Evolutionary conservation across 30 jellyfish, hydroid and myxozoan genomes (phyloP), one percentile per base, ranked within the genome.

Genomic region (Aurelia sp.): DNA sequence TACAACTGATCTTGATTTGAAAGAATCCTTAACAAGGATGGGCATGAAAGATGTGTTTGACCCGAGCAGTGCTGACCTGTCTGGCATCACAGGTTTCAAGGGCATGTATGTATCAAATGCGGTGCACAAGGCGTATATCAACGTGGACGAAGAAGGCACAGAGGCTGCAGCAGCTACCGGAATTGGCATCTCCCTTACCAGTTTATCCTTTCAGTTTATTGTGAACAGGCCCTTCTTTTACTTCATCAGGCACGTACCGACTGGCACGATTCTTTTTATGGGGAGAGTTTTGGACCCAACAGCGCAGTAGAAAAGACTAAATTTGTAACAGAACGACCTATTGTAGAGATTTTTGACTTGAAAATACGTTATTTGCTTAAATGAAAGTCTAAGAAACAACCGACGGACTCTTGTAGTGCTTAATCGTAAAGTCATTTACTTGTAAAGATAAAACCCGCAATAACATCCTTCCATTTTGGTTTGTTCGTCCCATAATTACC

Each of bases 141-240:
- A 63, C 12, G 96, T 88, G n/a, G 89, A 88, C 81, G 96, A 88
- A 59, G 88, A 79, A 62, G 96, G 96, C 68, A 88, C 96, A 2
- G 96, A 88, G 31, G 96, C 96, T 20, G 96, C 96, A 6, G 96
- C 91, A 19, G 96, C 96, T 0, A 88, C 96, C 6, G 96, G 92
- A 22, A 79, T 79, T 37, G 53, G 21, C 51, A 63, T 88, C 16
- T 70, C 33, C 20, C 50, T 66, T 6, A 44, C 69, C 44, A 52
- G 84, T 48, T 22, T 79, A 57, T 79, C 92, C n/a, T 72, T 62
- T 75, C 91, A 89, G 80, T 69, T 88, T 67, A 80, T 11, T 11
- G 80, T 80, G 30, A 67, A 88, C 81, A 62, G 81, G 63, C 96
- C 96, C 11, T 88, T 88, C 85, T 23, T 88, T 66, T 88, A 53